Percentiles rank a stretch among this genome's conserved stretches.
Evolutionary conservation across 2,888 invertebrate genomes (phyloP).

Genomic region (Clostera curtula): DNA sequence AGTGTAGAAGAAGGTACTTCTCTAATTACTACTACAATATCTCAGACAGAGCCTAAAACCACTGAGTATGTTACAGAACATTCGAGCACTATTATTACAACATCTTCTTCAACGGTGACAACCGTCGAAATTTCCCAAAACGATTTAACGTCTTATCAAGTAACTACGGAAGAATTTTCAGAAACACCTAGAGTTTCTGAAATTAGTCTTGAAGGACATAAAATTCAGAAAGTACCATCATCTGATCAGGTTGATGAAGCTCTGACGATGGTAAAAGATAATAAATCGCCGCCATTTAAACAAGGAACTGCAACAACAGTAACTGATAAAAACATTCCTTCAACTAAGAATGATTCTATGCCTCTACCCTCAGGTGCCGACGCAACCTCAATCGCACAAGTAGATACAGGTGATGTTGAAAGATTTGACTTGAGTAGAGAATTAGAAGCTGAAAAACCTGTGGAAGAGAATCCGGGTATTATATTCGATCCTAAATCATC

Average conservation of each 20-base stretch:
- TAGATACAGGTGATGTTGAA: slow-evolving; percentile 2
- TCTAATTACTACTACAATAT: slow-evolving; percentile 32
- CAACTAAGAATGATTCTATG: no score
- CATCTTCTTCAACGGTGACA: slow-evolving; percentile 47
- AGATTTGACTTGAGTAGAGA: slow-evolving; percentile 7
- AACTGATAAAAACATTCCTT: slow-evolving; percentile 1
- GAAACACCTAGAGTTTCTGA: slow-evolving; percentile 24
- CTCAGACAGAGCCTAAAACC: slow-evolving; percentile 34
- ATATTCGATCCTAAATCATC: slow-evolving; percentile 85
- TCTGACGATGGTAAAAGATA: slow-evolving; percentile 4
- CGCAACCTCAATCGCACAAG: no score
- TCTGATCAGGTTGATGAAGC: slow-evolving; percentile 34
- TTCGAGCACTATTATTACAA: slow-evolving; percentile 39
- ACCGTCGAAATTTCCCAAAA: slow-evolving; percentile 49
- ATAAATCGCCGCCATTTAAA: slow-evolving; percentile 6
- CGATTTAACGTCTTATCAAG: slow-evolving; percentile 44
- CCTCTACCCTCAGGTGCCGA: no score
- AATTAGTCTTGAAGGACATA: slow-evolving; percentile 25
- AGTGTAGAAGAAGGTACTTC: slow-evolving; percentile 37
- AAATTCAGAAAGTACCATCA: slow-evolving; percentile 23
- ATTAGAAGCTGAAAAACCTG: slow-evolving; percentile 5
- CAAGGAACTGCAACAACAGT: slow-evolving; percentile 3
- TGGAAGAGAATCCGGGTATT: slow-evolving; percentile 81
- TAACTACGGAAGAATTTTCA: slow-evolving; percentile 34
- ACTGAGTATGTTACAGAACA: slow-evolving; percentile 41